Base-by-base conservation (phyloP, 2,113 vertebrate species). In the Leucosticte australis region DNA sequence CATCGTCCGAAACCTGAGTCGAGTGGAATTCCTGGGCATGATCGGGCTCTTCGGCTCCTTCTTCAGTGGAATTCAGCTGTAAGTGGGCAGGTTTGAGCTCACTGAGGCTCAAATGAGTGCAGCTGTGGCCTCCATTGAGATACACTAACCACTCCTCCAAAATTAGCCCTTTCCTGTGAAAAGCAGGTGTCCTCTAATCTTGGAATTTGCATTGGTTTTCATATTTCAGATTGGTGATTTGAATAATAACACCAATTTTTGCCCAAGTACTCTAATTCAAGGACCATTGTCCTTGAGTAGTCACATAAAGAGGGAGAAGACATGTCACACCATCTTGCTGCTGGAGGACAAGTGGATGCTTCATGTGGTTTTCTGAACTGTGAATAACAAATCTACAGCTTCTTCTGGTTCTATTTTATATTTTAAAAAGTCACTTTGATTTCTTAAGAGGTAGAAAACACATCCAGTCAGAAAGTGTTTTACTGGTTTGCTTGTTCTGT, bases 51-150 rank as follows among this genome's bases (percentile, higher is more conserved):
- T 99, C 11, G 99, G 99, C 83, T 99, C 99, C 74, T 99, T 99
- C 98, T 99, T 99, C 98, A 99, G 99, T 50, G 99, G 99, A 91
- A 99, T 99, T 93, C 99, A 99, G 77, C 97, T 99, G 99, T 99
- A 96, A 99, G 99, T 99, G 97, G 78, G 47, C 77, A 92, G 21
- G 22, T 91, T 64, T 71, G 69, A 71, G 18, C 30, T 31, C 42
- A 53, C 31, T 35, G 4, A 35, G 49, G 76, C 60, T 87, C 6
- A 77, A n/a, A 76, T 28, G 64, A 71, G 27, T 46, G 17, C 44
- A 90, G 24, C 27, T 39, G 10, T 71, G 65, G 33, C 55, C 28
- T 89, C 39, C 2, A 0, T 22, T 87, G 83, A 65, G 49, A 9
- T 73, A 44, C 9, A 44, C 11, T 49, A 69, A 21, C 31, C 35